Base-by-base conservation (phyloP, 2,888 invertebrate species). In the Cataglyphis altisquamis region DNA sequence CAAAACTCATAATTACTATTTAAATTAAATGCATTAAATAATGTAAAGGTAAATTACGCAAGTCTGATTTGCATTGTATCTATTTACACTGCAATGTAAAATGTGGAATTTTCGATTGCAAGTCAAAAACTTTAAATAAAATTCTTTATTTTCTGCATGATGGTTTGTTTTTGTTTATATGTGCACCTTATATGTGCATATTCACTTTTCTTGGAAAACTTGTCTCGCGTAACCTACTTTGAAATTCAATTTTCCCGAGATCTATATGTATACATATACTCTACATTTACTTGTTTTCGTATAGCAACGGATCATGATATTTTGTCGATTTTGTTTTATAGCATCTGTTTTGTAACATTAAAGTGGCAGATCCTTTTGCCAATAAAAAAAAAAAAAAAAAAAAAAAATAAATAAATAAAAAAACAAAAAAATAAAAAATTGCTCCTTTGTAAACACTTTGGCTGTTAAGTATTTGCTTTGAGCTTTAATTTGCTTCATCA, bases 181-280 rank as follows among this genome's bases (percentile, higher is more conserved):
- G 15, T 72, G 29, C 55, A n/a, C 57, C 36, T 36, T 36, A 15
- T 41, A 45, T 64, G 60, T 36, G 39, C 25, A 77, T 45, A 82
- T 77, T 52, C 64, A 55, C 29, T 8, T 60, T 2, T 12, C 77
- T 25, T 62, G 64, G 64, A 78, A 66, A 77, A 67, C 77, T 55
- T 74, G 57, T 77, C 52, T 66, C 55, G 25, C 39, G 45, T 45
- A 77, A 75, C 77, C 77, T 64, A 66, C 77, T 77, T 77, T 36
- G 77, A 77, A 77, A 82, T 82, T 77, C 82, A 82, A 77, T 82
- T 82, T 74, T 60, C 60, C 39, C 45, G 36, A 77, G 74, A 82
- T 60, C 82, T 64, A 74, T 67, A 57, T 45, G 60, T 67, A 57
- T 45, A 66, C 60, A 66, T 64, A 29, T 55, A 63, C 57, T 25